Percentiles rank a stretch among this genome's conserved stretches.
Conservation (phyloP, 2,888 invertebrate genomes). For the Volucella zonaria region DNA sequence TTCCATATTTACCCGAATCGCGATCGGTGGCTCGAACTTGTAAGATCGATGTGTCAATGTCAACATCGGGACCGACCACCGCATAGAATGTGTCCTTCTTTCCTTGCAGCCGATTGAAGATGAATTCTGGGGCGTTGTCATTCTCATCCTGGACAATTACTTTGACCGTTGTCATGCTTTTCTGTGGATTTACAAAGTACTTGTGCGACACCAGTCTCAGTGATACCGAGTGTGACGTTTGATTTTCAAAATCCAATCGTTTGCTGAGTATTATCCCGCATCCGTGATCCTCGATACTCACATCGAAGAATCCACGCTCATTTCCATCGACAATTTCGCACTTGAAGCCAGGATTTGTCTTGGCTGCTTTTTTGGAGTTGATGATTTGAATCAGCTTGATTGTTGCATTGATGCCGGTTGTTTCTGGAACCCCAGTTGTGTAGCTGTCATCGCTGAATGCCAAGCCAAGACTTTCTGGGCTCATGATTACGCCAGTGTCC, state of each 20-base stretch:
- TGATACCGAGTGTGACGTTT: slow-evolving; percentile 88
- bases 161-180: slow-evolving; percentile 89
- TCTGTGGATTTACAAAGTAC: slow-evolving; percentile 90
- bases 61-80: slow-evolving; percentile 89
- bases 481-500: slow-evolving; percentile 79
- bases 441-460: slow-evolving; percentile 95
- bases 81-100: slow-evolving; percentile 90
- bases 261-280: slow-evolving; percentile 90
- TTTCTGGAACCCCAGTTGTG: slow-evolving; percentile 91
- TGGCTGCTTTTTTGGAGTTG: slow-evolving; percentile 80
- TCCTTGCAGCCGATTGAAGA: slow-evolving; percentile 86
- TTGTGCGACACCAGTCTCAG: slow-evolving; percentile 91
- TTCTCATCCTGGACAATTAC: slow-evolving; percentile 93
- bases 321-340: slow-evolving; percentile 92
- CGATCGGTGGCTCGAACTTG: slow-evolving; percentile 94
- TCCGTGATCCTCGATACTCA: slow-evolving; percentile 90
- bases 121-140: slow-evolving; percentile 93
- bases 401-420: slow-evolving; percentile 81
- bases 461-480: slow-evolving; percentile 84
- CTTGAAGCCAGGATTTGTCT: slow-evolving; percentile 84
- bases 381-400: slow-evolving; percentile 82
- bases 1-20: slow-evolving; percentile 92
- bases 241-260: slow-evolving; percentile 90
- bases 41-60: slow-evolving; percentile 89
- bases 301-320: slow-evolving; percentile 86